A percentile compares a stretch with the other conserved stretches of the same genome.
These are phyloP conservation scores for Gallinago stenura DNA, from an alignment of 2,797 vertebrate species.

Conservation along the genomic window DNA sequence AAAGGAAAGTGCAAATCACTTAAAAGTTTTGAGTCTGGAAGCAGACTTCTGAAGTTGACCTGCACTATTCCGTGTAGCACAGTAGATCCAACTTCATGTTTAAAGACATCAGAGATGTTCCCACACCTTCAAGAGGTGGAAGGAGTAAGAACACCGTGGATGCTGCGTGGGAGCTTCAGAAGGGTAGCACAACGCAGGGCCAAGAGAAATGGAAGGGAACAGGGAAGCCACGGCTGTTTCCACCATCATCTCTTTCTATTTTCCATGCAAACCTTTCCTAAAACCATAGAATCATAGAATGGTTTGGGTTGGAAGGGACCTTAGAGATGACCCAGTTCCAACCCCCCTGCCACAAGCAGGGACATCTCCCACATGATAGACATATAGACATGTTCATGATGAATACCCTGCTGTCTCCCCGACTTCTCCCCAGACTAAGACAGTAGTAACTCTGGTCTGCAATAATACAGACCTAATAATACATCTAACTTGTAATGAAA, in stretches of 20 bases:
- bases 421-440: not conserved
- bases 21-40: not conserved
- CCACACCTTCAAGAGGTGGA: not conserved
- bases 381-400: accelerated
- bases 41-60: not conserved
- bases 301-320: too few relatives aligned
- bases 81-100: not conserved
- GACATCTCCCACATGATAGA: too few relatives aligned
- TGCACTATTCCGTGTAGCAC: not conserved
- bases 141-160: not conserved
- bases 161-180: not conserved
- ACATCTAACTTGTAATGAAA: not conserved
- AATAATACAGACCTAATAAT: too few relatives aligned
- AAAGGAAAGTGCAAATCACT: not conserved
- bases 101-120: not conserved
- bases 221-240: not conserved
- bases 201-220: not conserved
- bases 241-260: not conserved
- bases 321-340: too few relatives aligned
- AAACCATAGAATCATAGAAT: not conserved
- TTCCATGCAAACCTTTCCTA: not conserved
- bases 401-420: not conserved
- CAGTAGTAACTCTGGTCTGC: not conserved
- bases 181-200: accelerated
- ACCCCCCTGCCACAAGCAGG: too few relatives aligned